Base-by-base conservation (phyloP, 2,113 vertebrate genomes). In the Solea solea region DNA sequence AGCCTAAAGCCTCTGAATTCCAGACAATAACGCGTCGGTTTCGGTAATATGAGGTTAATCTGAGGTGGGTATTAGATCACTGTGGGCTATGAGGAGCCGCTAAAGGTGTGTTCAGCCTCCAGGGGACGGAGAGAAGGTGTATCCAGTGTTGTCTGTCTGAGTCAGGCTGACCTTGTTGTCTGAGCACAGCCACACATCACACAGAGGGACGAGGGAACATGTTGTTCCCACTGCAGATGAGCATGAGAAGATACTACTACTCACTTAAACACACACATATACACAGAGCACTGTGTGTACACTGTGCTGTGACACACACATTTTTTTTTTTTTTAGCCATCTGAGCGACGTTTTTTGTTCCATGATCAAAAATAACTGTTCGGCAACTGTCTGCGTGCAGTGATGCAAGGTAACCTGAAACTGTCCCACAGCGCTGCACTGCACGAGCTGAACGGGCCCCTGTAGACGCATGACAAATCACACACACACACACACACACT, bases 11-110 rank as follows among this genome's bases (percentile, higher is more conserved):
- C 84, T 64, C 71, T 74, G 74, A 50, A 80, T 89, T 89, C 73
- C 74, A 78, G 83, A 86, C 55, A 60, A 87, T 87, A 88, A 78
- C 73, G 55, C 76, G 27, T 64, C 50, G 76, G 72, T 71, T 63
- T 85, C 56, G 63, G 71, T 81, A 76, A 87, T 86, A 75, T 27
- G 79, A 72, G 76, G 86, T 90, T 91, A 92, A 93, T 91, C 89
- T 86, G 85, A 91, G 86, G 80, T 89, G 78, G 84, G 75, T 86
- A 88, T 85, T 85, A 72, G 79, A 73, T 79, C 80, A 63, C 64
- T 64, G 68, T 50, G 69, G 78, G 81, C 60, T 75, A 41, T n/a
- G 52, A 61, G 69, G 75, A 81, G 82, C 65, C 80, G 69, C 69
- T 81, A 49, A 40, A 84, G 64, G 39, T 81, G 72, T 62, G 76